These are phyloP conservation scores for Pangasius macronema DNA, from an alignment of 2,797 vertebrate genomes.

Conservation along the genomic window DNA sequence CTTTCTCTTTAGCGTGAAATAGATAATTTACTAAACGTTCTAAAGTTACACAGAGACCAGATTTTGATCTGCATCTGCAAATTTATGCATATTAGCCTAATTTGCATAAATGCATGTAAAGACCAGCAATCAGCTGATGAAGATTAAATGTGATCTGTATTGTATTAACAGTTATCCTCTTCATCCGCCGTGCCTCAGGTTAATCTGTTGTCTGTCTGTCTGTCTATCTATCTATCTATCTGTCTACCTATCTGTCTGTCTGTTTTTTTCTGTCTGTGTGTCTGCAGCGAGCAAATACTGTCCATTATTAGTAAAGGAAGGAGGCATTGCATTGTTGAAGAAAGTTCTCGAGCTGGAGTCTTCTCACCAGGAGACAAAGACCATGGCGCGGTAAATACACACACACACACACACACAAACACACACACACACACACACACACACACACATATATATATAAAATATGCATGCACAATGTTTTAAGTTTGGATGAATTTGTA, in stretches of 20 bases:
- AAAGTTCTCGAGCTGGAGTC: slow-evolving; percentile 86
- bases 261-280: neutral
- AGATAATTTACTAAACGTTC: neutral
- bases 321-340: slow-evolving; percentile 86
- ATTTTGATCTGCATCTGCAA: neutral
- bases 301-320: slow-evolving; percentile 94
- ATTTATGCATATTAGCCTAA: neutral
- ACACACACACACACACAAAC: neutral
- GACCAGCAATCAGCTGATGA: too few relatives aligned
- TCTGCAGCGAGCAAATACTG: slow-evolving; percentile 92
- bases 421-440: neutral
- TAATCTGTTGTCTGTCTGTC: neutral
- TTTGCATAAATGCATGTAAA: neutral
- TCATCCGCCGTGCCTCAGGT: neutral
- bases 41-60: neutral
- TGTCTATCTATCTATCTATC: neutral
- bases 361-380: slow-evolving; percentile 90
- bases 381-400: slow-evolving; percentile 87
- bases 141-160: neutral
- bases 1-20: neutral
- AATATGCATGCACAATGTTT: too few relatives aligned
- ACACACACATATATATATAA: too few relatives aligned
- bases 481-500: neutral
- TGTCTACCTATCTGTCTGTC: neutral
- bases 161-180: neutral